Evolutionary conservation across 2,113 vertebrate genomes (phyloP).

Genomic region (Mystacornis crossleyi): DNA sequence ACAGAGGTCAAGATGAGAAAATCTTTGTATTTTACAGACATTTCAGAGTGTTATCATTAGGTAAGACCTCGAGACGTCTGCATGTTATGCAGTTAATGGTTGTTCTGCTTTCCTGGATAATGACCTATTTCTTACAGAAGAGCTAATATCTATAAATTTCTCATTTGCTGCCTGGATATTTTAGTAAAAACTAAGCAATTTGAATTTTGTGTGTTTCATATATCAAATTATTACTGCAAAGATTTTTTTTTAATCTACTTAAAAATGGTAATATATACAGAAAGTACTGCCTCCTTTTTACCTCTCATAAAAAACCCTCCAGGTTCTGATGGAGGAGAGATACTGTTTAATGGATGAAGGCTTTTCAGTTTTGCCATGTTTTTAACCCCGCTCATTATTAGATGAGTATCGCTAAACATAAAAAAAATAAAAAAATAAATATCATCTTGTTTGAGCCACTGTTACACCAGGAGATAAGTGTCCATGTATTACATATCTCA

Average conservation of each 20-base stretch:
- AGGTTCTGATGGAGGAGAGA: neutral
- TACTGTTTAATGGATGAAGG: neutral
- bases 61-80: conserved; percentile 32
- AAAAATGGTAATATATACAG: neutral
- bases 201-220: neutral
- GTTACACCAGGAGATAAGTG: neutral
- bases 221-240: neutral
- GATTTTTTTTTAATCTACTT: neutral
- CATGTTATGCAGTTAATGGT: neutral
- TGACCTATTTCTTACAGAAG: conserved; percentile 36
- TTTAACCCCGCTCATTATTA: neutral
- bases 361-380: neutral
- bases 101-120: conserved; percentile 20
- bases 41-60: conserved; percentile 27
- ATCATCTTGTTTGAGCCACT: neutral
- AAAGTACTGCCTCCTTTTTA: neutral
- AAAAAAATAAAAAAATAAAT: neutral
- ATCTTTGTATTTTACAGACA: neutral
- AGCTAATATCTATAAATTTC: conserved; percentile 39
- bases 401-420: neutral
- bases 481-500: neutral
- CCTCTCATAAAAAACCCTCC: neutral
- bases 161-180: conserved; percentile 40
- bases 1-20: conserved; percentile 15
- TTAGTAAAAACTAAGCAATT: neutral